phyloP scores from a whole-genome alignment of 2,113 vertebrate species.

The Crypturellus undulatus region DNA sequence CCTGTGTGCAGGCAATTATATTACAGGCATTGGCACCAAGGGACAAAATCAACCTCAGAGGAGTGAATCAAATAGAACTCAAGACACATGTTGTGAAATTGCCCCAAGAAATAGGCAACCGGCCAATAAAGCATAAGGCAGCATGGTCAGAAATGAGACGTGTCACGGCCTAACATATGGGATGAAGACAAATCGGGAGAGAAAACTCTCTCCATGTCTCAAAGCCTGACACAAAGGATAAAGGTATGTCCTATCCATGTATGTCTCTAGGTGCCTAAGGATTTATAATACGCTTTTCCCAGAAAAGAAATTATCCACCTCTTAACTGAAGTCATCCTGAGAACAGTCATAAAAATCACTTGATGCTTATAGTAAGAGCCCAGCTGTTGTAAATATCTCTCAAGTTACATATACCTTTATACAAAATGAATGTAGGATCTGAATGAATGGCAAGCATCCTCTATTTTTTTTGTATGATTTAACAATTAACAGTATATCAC shows the following conservation, averaged over 20 bases:
- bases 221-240: background rate
- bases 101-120: slow-evolving; percentile 66
- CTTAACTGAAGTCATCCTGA: background rate
- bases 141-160: slow-evolving; percentile 26
- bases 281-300: background rate
- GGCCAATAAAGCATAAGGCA: slow-evolving; percentile 69
- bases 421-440: background rate
- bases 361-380: background rate
- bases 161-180: slow-evolving; percentile 32
- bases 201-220: background rate
- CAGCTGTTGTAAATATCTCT: background rate
- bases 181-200: background rate
- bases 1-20: slow-evolving; percentile 44
- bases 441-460: background rate
- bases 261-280: background rate
- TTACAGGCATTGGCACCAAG: slow-evolving; percentile 40
- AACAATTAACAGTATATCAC: background rate
- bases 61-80: slow-evolving; percentile 67
- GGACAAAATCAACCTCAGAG: slow-evolving; percentile 66
- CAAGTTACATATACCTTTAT: background rate
- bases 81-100: slow-evolving; percentile 66
- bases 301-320: background rate
- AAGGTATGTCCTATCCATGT: background rate
- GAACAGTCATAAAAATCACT: background rate
- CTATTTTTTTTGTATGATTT: background rate